Evolutionary conservation across 35 echinoderm and acorn worm species (phyloP).

Genomic region (Ptychodera flava): DNA sequence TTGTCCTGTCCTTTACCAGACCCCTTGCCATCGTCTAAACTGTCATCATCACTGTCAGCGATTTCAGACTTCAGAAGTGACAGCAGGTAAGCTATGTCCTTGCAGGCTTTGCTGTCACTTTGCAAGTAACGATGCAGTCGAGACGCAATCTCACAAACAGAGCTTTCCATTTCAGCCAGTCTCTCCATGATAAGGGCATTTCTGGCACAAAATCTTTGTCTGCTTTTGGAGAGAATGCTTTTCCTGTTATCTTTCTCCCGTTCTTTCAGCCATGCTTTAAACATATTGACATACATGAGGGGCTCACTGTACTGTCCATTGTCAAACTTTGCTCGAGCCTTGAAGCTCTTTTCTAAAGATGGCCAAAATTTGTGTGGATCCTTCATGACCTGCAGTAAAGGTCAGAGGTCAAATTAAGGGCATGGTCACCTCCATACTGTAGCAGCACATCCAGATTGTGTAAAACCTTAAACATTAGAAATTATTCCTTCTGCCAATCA

Average conservation of each 20-base stretch:
- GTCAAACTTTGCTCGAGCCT: background rate
- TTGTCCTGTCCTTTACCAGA: too few relatives aligned
- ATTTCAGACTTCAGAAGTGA: background rate
- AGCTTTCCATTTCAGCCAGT: background rate
- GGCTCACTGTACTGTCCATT: background rate
- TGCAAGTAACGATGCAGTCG: background rate
- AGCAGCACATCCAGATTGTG: too few relatives aligned
- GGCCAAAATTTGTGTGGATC: background rate
- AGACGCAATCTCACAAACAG: background rate
- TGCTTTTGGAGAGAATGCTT: background rate
- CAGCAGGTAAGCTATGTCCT: background rate
- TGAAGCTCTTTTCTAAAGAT: background rate
- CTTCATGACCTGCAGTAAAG: background rate
- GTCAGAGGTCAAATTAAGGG: too few relatives aligned
- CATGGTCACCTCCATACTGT: too few relatives aligned
- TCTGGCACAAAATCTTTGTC: background rate
- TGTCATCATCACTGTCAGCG: background rate
- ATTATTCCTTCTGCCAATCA: too few relatives aligned
- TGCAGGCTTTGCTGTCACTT: background rate
- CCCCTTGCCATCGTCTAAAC: too few relatives aligned
- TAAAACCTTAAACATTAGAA: too few relatives aligned
- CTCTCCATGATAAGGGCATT: background rate
- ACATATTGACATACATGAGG: background rate
- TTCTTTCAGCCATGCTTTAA: background rate
- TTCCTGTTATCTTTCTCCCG: background rate